These are phyloP conservation scores for Agonum fuliginosum DNA, from an alignment of 2,888 invertebrate genomes.

Conservation along the genomic window DNA sequence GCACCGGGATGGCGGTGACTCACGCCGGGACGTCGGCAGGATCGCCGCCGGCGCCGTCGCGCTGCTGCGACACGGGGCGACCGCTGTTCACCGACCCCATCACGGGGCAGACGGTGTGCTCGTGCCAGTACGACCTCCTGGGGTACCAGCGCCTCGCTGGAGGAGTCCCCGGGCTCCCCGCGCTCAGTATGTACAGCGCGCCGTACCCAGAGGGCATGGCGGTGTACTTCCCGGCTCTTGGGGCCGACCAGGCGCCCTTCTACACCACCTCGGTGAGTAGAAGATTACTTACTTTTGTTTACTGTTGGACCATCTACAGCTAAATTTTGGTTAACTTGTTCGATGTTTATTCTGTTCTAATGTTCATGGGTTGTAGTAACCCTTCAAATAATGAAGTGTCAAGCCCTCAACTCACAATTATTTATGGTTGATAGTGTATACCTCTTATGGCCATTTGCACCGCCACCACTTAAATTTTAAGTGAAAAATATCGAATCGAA, in stretches of 20 bases:
- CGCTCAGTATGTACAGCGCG: conserved; percentile 86
- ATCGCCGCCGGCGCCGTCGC: conserved; percentile 71
- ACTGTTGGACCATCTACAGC: too few species aligned
- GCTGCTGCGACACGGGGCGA: conserved; percentile 95
- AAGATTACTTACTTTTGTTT: too few species aligned
- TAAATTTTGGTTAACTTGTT: too few species aligned
- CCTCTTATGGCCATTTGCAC: too few species aligned
- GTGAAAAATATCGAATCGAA: too few species aligned
- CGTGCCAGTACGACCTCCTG: conserved; percentile 92
- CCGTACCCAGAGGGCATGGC: conserved; percentile 90
- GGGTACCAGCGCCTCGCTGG: conserved; percentile 87
- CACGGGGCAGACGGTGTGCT: conserved; percentile 91
- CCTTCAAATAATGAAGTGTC: too few species aligned
- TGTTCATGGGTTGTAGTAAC: too few species aligned
- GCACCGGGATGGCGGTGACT: conserved; percentile 71
- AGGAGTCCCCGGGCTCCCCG: conserved; percentile 81
- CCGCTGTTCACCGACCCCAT: conserved; percentile 93
- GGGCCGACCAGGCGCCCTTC: conserved; percentile 90
- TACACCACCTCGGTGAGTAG: conserved; percentile 88
- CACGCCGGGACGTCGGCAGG: conserved; percentile 73
- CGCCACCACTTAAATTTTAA: too few species aligned
- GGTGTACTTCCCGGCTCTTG: conserved; percentile 89
- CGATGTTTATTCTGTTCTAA: too few species aligned
- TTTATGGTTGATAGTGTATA: too few species aligned
- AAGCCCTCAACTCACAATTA: too few species aligned